phyloP scores from a whole-genome alignment of 2,888 invertebrate species.

The Proisotoma minuta region DNA sequence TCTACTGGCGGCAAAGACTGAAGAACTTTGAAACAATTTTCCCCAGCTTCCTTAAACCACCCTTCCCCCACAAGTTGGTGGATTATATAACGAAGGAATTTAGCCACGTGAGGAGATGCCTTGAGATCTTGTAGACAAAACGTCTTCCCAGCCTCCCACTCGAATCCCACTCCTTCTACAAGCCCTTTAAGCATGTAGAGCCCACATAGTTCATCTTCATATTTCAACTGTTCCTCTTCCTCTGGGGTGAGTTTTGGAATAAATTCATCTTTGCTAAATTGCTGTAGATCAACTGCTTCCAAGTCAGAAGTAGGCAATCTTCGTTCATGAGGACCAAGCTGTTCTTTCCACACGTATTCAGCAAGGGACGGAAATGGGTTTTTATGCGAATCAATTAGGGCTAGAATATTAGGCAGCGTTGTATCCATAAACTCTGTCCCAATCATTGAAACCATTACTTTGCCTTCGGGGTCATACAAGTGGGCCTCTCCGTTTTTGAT shows the following conservation, averaged over 20 bases:
- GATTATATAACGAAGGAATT: neutral
- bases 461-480: neutral
- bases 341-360: neutral
- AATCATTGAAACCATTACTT: neutral
- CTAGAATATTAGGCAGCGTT: neutral
- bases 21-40: neutral
- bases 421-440: slow-evolving; percentile 4
- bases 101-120: neutral
- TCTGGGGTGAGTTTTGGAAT: too few relatives aligned
- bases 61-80: neutral
- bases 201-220: too few relatives aligned
- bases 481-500: neutral
- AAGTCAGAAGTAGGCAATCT: neutral
- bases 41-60: neutral
- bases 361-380: neutral
- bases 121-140: neutral
- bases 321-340: neutral
- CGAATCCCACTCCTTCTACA: neutral
- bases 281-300: neutral
- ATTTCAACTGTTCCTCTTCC: too few relatives aligned
- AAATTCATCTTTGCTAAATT: too few relatives aligned
- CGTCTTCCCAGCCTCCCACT: neutral
- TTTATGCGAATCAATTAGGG: neutral
- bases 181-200: neutral
- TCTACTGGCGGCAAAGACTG: neutral